A percentile compares a stretch with the other conserved stretches of the same genome.
These are phyloP conservation scores for Bursaphelenchus okinawaensis DNA, from an alignment of 2,888 invertebrate species.

Conservation along the genomic window DNA sequence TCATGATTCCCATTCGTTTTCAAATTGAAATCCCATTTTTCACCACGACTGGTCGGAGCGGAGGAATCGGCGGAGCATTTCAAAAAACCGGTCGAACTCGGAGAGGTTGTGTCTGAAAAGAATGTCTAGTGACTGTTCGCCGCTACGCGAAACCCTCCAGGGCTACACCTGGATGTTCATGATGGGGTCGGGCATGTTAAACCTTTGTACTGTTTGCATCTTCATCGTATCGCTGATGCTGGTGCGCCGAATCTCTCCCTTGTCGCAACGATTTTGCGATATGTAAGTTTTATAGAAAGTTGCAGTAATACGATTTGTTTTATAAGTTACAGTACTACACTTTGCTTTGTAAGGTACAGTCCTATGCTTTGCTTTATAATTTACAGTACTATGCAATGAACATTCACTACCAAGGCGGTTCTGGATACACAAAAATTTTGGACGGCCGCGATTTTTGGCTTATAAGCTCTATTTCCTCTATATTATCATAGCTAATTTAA, in stretches of 20 bases:
- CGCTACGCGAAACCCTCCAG: background rate
- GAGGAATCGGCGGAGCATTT: constrained; percentile 30
- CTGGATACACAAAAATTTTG: no score
- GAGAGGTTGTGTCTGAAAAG: constrained; percentile 40
- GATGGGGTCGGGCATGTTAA: background rate
- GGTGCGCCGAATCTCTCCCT: background rate
- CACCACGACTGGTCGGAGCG: constrained; percentile 17
- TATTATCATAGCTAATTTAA: background rate
- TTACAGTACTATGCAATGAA: no score
- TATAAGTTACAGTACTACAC: no score
- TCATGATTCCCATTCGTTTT: background rate
- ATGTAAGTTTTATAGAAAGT: constrained; percentile 8
- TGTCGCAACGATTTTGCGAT: background rate
- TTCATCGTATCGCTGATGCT: background rate
- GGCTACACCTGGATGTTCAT: constrained; percentile 11
- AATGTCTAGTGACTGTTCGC: background rate
- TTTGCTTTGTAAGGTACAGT: no score
- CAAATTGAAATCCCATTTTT: no score
- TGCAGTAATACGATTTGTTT: no score
- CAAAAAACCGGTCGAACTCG: constrained; percentile 50
- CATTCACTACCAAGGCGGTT: no score
- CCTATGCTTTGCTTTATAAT: no score
- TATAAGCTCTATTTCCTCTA: no score
- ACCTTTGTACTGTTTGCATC: constrained; percentile 2
- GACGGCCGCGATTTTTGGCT: no score